phyloP scores from a whole-genome alignment of 2,113 vertebrate species.

The Rafetus swinhoei region DNA sequence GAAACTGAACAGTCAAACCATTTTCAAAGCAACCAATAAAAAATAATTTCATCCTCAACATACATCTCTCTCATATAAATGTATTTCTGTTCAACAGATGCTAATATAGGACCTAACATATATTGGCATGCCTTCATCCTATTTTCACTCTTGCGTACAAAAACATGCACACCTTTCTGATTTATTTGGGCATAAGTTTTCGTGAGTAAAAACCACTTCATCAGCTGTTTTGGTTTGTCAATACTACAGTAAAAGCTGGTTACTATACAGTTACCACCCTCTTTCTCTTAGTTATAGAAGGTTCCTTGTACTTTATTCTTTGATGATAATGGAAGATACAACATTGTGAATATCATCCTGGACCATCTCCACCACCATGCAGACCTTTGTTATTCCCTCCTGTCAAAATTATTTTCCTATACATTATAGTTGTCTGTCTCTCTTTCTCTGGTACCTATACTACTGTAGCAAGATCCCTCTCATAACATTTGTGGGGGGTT shows the following conservation, averaged over 20 bases:
- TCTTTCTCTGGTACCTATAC: background rate
- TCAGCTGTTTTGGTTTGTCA: too few relatives aligned
- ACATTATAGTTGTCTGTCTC: background rate
- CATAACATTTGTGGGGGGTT: background rate
- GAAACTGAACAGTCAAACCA: slow-evolving; percentile 40
- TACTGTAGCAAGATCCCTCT: background rate
- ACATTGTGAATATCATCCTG: background rate
- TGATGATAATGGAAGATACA: background rate
- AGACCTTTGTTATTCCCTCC: background rate
- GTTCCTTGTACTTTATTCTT: background rate
- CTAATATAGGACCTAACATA: background rate
- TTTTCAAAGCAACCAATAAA: slow-evolving; percentile 53
- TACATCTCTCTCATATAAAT: background rate
- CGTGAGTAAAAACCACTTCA: too few relatives aligned
- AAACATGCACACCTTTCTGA: background rate
- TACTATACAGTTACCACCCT: background rate
- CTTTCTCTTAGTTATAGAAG: background rate
- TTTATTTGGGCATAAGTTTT: background rate
- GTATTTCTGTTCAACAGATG: background rate
- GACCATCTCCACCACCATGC: background rate
- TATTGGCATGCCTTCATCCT: background rate
- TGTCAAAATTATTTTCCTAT: background rate
- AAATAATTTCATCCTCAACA: slow-evolving; percentile 39
- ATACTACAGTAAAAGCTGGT: background rate
- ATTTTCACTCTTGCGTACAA: background rate